Conservation (phyloP, 2,888 invertebrate genomes). For the Chloroclysta siterata region DNA sequence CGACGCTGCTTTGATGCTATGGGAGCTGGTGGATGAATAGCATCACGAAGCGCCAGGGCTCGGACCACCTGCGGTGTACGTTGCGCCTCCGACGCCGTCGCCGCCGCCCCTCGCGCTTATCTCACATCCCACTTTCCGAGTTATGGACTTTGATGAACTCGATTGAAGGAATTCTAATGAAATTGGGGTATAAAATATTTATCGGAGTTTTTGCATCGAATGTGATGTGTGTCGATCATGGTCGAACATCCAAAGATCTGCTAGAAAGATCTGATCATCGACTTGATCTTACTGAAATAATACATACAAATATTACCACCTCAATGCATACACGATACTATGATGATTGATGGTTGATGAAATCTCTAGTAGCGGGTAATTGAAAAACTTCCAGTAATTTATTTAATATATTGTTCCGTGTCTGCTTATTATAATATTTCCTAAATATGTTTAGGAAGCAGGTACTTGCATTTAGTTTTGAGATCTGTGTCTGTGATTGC, state of each 20-base stretch:
- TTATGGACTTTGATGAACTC: constrained; percentile 74
- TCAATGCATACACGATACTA: not conserved
- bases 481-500: constrained; percentile 20
- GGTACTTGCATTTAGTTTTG: constrained; percentile 11
- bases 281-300: no score
- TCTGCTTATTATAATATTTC: constrained; percentile 2
- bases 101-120: constrained; percentile 65
- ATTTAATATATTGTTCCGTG: constrained; percentile 4
- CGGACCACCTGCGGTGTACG: constrained; percentile 66
- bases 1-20: constrained; percentile 95
- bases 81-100: constrained; percentile 75
- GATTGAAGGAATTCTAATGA: constrained; percentile 58
- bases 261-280: constrained; percentile 11
- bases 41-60: constrained; percentile 67
- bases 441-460: not conserved
- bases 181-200: constrained; percentile 25
- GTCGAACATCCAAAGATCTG: constrained; percentile 6
- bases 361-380: not conserved
- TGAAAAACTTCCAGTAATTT: constrained; percentile 9
- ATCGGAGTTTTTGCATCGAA: constrained; percentile 25
- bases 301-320: not conserved
- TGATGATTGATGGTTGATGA: constrained; percentile 1
- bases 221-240: constrained; percentile 14
- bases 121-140: constrained; percentile 64
- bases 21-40: constrained; percentile 94